These are phyloP conservation scores for Uloborus plumipes DNA, from an alignment of 2,888 invertebrate species.

Conservation along the genomic window DNA sequence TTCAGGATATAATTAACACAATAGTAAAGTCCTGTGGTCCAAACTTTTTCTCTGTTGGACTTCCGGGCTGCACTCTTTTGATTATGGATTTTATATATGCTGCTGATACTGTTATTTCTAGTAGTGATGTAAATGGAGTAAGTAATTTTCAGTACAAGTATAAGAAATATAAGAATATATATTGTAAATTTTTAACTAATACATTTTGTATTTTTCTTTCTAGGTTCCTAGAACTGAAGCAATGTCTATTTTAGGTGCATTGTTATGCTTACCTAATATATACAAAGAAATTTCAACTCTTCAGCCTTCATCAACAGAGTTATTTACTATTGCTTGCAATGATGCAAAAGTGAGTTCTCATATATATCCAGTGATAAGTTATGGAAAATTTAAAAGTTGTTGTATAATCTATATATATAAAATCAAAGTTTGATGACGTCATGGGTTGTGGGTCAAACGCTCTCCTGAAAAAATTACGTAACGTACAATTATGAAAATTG, in stretches of 20 bases:
- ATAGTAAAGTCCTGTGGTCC: conserved; percentile 86
- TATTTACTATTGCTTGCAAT: conserved; percentile 77
- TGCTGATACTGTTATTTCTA: conserved; percentile 87
- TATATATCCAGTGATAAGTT: too few species aligned
- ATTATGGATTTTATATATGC: conserved; percentile 91
- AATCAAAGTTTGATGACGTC: too few species aligned
- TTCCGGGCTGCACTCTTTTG: conserved; percentile 89
- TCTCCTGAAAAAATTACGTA: too few species aligned
- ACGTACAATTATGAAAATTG: too few species aligned
- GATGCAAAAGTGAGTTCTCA: conserved; percentile 79
- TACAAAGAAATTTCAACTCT: conserved; percentile 79
- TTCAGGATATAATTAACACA: conserved; percentile 82
- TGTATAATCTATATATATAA: too few species aligned
- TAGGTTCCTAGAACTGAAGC: conserved; percentile 90
- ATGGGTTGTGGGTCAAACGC: too few species aligned
- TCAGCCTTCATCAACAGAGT: conserved; percentile 78
- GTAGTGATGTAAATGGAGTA: conserved; percentile 74
- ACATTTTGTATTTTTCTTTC: background rate
- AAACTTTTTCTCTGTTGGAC: conserved; percentile 77
- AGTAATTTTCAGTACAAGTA: background rate
- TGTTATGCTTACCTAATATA: conserved; percentile 85
- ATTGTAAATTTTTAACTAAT: background rate
- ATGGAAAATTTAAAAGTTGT: too few species aligned
- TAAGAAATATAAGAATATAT: background rate
- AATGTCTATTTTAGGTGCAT: conserved; percentile 87